These are phyloP conservation scores for Dromococcyx pavoninus DNA, from an alignment of 2,797 vertebrate genomes.

Conservation along the genomic window DNA sequence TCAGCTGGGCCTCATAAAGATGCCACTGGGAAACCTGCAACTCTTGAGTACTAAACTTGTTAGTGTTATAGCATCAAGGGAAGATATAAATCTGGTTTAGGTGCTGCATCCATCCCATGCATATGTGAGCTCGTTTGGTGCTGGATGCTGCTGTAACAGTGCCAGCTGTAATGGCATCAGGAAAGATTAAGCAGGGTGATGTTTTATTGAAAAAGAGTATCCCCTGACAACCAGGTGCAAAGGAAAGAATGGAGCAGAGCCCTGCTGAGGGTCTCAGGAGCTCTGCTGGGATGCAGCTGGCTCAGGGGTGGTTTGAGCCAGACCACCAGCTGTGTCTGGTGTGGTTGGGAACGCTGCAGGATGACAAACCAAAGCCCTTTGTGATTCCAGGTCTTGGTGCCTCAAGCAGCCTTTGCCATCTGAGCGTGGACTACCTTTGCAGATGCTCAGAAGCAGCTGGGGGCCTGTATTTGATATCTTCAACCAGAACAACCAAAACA, in stretches of 20 bases:
- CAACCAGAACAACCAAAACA: background rate
- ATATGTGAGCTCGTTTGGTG: background rate
- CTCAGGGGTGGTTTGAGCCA: background rate
- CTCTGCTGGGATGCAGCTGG: fast-evolving
- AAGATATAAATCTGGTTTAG: conserved; percentile 55
- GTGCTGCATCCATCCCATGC: background rate
- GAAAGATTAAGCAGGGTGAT: background rate
- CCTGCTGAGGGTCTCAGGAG: background rate
- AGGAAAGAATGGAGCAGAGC: background rate
- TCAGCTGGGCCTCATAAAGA: conserved; percentile 68
- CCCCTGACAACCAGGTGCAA: background rate
- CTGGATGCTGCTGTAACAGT: background rate
- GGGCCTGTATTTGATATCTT: background rate
- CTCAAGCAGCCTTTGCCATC: background rate
- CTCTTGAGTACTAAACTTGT: conserved; percentile 58
- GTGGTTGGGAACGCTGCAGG: background rate
- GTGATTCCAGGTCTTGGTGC: fast-evolving
- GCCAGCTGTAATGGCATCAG: background rate
- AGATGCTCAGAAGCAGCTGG: background rate
- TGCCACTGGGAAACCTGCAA: conserved; percentile 61
- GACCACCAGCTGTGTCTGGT: no score
- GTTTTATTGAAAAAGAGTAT: background rate
- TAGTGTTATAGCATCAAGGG: conserved; percentile 56
- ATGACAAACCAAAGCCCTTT: background rate
- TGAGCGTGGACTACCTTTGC: fast-evolving